Conservation (phyloP, 2,888 invertebrate species). For the Noctua janthina region DNA sequence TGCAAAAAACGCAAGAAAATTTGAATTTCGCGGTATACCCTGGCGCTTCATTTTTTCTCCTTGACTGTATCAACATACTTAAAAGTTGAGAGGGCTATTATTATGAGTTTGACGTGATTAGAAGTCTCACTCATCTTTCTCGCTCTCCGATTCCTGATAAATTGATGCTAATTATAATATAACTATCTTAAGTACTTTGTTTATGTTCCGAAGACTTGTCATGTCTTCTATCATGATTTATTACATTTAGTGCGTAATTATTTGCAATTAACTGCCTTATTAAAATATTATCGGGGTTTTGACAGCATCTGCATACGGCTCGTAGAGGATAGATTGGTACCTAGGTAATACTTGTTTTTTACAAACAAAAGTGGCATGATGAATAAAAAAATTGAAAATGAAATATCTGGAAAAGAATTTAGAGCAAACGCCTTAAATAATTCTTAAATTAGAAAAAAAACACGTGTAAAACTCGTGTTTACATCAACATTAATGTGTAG, state of each 20-base stretch:
- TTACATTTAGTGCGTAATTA: slow-evolving; percentile 2
- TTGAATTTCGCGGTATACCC: too few species aligned
- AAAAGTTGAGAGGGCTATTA: neutral
- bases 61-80: neutral
- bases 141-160: slow-evolving; percentile 21
- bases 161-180: neutral
- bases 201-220: neutral
- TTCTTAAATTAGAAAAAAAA: neutral
- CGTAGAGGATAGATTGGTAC: neutral
- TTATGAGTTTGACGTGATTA: neutral
- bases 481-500: neutral
- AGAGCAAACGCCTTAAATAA: neutral
- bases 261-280: neutral
- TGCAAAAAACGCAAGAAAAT: too few species aligned
- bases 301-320: too few species aligned
- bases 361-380: neutral
- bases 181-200: slow-evolving; percentile 5
- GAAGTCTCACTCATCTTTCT: slow-evolving; percentile 20
- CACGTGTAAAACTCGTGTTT: neutral
- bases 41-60: neutral
- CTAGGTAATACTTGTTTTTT: neutral
- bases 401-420: slow-evolving; percentile 16
- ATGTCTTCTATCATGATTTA: slow-evolving; percentile 1
- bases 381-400: neutral
- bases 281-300: neutral